Base-by-base conservation (phyloP, 2,888 invertebrate species). In the Dryomyza anilis region DNA sequence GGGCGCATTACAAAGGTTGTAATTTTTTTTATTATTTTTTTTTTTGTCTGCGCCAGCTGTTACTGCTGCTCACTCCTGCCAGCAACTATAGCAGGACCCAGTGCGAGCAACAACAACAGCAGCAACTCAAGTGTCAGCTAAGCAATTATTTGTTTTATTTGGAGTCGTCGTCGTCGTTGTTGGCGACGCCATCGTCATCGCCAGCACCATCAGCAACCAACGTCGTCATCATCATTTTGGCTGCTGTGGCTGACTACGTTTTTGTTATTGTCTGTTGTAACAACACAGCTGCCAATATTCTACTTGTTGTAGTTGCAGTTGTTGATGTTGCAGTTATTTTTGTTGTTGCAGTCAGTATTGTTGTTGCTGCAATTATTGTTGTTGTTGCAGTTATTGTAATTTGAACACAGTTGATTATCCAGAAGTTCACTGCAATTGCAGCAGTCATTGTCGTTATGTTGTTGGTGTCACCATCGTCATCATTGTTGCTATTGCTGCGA, bases 121-220 rank as follows among this genome's bases (percentile, higher is more conserved):
- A 12, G 10, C 55, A 55, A 19, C 55, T 48, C 21, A 48, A 59
- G 59, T 59, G 59, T 59, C 48, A 59, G 48, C 59, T 59, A 48
- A 48, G 30, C 48, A 59, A 48, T 59, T 59, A 48, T 59, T 59
- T 59, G 48, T 46, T 59, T 46, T 59, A 29, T 46, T 45, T 46
- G 14, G 29, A 46, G 33, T 43, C 30, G 30, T 46, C 48, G 25
- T 33, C 21, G 16, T n/a, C 21, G 21, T 19, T 30, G 3, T 21
- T 30, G 21, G 30, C 55, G 10, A 12, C 53, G 6, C 25, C 2
- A 6, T 25, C 25, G 25, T 12, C 48, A 48, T 48, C 25, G 3
- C 12, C 14, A 50, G 14, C 25, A 50, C 23, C 3, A 16, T 7
- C 30, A 30, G 6, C 19, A 2, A 29, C 30, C 53, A 30, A 30